Evolutionary conservation across 2,113 vertebrate species (phyloP).

Genomic region (Gymnobelideus leadbeateri): DNA sequence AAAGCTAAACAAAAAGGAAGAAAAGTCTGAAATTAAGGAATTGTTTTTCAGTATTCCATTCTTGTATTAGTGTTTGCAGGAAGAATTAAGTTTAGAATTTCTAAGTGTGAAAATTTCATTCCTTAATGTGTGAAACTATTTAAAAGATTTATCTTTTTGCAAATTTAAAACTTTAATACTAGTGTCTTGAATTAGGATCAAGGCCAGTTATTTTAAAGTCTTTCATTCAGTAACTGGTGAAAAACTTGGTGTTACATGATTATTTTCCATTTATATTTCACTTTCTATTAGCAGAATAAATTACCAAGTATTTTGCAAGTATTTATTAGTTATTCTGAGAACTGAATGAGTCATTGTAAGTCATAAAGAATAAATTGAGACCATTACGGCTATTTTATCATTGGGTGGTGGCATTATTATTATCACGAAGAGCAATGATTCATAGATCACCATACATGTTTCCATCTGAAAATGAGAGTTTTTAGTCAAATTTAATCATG

Average conservation of each 20-base stretch:
- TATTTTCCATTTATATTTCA: slow-evolving; percentile 42
- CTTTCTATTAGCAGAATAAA: slow-evolving; percentile 52
- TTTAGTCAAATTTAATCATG: slow-evolving; percentile 24
- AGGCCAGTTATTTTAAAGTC: slow-evolving; percentile 49
- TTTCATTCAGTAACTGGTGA: slow-evolving; percentile 54
- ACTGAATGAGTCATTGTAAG: slow-evolving; percentile 62
- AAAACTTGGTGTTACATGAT: slow-evolving; percentile 46
- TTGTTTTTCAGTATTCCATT: slow-evolving; percentile 53
- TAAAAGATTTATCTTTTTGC: background rate
- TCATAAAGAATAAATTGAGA: slow-evolving; percentile 52
- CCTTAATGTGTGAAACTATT: slow-evolving; percentile 48
- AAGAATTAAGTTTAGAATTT: slow-evolving; percentile 35
- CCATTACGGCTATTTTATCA: slow-evolving; percentile 49
- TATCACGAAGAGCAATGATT: slow-evolving; percentile 62
- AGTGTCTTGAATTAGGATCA: slow-evolving; percentile 52
- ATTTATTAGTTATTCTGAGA: slow-evolving; percentile 70
- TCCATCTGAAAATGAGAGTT: slow-evolving; percentile 54
- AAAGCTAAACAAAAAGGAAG: background rate
- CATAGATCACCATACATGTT: slow-evolving; percentile 43
- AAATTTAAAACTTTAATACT: slow-evolving; percentile 31
- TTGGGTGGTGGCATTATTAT: slow-evolving; percentile 50
- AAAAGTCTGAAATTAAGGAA: slow-evolving; percentile 15
- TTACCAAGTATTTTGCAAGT: slow-evolving; percentile 61
- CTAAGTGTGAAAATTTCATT: slow-evolving; percentile 62
- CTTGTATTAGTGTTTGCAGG: slow-evolving; percentile 59